Evolutionary conservation across 2,797 vertebrate genomes (phyloP), one percentile per base, ranked within the genome.

Genomic region (Calcarius lapponicus): DNA sequence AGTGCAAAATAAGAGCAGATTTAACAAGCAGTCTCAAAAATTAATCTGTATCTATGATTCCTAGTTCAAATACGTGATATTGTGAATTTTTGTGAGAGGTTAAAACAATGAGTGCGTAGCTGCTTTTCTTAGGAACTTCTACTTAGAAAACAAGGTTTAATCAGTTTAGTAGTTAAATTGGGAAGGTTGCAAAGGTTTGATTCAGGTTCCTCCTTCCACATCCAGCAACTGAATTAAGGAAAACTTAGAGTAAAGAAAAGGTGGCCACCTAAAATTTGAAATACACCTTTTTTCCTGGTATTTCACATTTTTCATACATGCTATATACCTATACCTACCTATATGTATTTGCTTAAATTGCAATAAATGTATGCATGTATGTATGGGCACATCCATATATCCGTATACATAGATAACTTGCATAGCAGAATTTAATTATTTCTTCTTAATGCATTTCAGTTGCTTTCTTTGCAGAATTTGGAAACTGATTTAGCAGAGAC

Each of bases 401-500:
- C 13, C 70, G 1, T 47, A 21, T n/a, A 43, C 2, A 7, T 29
- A 40, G n/a, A 24, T 70, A 73, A 62, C 13, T 31, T 4, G 4
- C 10, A 16, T n/a, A 40, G 25, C 22, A 65, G 17, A 19, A 72
- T 72, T 88, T 43, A 65, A 62, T 17, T 51, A 17, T 80, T 85
- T 70, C 12, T 38, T 86, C 17, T 42, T 51, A 71, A 80, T 79
- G 36, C 48, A 45, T 87, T 95, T n/a, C 74, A 80, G 53, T 64
- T 90, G 8, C 50, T 34, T 98, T 38, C 43, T 96, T 93, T 95
- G 53, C 90, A 98, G 98, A 91, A 58, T 75, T 96, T 98, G 92
- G 97, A 98, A 97, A 86, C 84, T 38, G 90, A 95, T 87, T 96
- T 98, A 90, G 95, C 76, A 47, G 97, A 97, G 62, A 92, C 96